Base-by-base conservation (phyloP, 2,797 vertebrate genomes). In the Protonibea diacanthus region DNA sequence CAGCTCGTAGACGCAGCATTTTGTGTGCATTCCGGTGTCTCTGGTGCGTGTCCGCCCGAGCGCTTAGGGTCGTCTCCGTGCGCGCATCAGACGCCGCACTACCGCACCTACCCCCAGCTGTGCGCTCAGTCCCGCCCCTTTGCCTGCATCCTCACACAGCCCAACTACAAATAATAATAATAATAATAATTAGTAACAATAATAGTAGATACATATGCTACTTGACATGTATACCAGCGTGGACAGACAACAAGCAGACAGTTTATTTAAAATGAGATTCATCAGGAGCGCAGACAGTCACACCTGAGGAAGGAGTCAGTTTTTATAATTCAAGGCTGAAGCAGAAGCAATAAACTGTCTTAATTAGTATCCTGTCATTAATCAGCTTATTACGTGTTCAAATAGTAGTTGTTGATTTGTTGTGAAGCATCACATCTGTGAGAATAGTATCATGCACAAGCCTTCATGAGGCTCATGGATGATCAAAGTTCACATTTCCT, bases 61-160 rank as follows among this genome's bases (percentile, higher is more conserved):
- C 47, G 59, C 56, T 53, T 49, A 79, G 68, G 44, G 73, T 85
- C 67, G 69, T 85, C 73, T 84, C 72, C 74, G 44, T 84, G 80
- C 78, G 81, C 87, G 76, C 87, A 80, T 78, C 88, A 83, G 85
- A 88, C 90, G 71, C 90, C 77, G 86, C 92, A 82, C 90, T 81
- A 88, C 90, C 86, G 89, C 91, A 85, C 88, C 91, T 86, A 89
- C 87, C 91, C 76, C 89, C 82, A 61, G 76, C 89, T 86, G 89
- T 65, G 89, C 66, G 23, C 49, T 67, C 69, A 55, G 88, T 13
- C 86, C 92, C 93, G 86, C 93, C 92, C 91, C 91, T 86, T 77
- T 63, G 33, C 85, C 78, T 58, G 89, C 89, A 91, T 89, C 85
- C 81, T 58, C 76, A 45, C 68, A 38, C 47, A 64, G 56, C 59